Conservation (phyloP, 2,113 vertebrate genomes). For the Megaptera novaeangliae region DNA sequence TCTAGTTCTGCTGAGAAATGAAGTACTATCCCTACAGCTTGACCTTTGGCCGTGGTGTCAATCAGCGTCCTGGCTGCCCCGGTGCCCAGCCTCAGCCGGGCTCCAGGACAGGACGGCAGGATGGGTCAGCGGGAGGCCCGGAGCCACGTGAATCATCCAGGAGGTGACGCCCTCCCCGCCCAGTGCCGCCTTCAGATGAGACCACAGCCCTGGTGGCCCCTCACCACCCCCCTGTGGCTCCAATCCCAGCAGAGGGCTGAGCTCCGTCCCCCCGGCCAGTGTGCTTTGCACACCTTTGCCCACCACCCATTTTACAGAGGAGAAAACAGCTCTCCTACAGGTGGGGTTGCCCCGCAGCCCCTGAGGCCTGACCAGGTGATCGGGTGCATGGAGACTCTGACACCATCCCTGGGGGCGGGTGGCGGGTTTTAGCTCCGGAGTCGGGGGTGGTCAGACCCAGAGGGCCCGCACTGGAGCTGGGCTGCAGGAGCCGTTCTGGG, state of each 20-base stretch:
- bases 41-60: accelerated
- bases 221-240: accelerated
- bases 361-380: neutral
- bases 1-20: neutral
- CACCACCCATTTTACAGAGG: neutral
- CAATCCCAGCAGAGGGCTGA: neutral
- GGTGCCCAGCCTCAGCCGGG: accelerated
- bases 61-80: neutral
- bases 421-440: neutral
- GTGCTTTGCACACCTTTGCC: neutral
- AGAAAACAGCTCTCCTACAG: neutral
- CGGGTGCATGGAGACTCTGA: neutral
- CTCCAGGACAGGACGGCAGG: accelerated
- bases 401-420: no score
- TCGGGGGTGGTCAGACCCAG: neutral
- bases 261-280: accelerated
- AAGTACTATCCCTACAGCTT: no score
- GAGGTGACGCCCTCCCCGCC: accelerated
- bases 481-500: no score
- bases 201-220: accelerated
- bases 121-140: neutral
- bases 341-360: neutral
- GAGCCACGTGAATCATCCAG: neutral
- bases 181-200: neutral
- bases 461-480: no score